Percentiles rank a stretch among this genome's conserved stretches.
Evolutionary conservation across 2,888 invertebrate species (phyloP).

Genomic region (Ichneumon xanthorius): DNA sequence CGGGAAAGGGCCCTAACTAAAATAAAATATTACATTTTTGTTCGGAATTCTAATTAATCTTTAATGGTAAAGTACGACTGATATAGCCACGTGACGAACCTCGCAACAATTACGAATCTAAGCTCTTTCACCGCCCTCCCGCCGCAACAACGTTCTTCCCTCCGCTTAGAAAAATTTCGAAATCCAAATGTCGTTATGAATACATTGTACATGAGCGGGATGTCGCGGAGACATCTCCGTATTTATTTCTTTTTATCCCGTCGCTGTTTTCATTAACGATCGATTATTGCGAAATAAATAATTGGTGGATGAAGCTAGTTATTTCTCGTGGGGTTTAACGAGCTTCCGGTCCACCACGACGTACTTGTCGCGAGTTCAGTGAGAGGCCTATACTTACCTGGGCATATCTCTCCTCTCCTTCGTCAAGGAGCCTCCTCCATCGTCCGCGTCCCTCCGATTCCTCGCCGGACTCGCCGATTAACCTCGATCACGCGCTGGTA

Average conservation of each 20-base stretch:
- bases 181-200: conserved; percentile 12
- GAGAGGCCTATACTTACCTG: conserved; percentile 82
- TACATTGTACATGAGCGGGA: conserved; percentile 7
- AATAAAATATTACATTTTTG: conserved; percentile 79
- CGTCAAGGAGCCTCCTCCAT: not conserved
- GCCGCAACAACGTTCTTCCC: not conserved
- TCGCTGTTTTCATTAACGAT: not conserved
- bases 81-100: conserved; percentile 72
- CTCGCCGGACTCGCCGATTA: not conserved
- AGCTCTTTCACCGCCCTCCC: conserved; percentile 17
- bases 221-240: not conserved
- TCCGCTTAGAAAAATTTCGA: conserved; percentile 10
- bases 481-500: not conserved
- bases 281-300: conserved; percentile 32
- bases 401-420: conserved; percentile 64
- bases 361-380: conserved; percentile 75
- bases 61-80: conserved; percentile 73
- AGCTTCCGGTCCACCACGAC: conserved; percentile 27
- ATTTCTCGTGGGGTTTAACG: conserved; percentile 50
- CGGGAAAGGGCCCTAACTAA: conserved; percentile 79
- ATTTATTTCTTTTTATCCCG: not conserved
- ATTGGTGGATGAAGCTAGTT: conserved; percentile 20
- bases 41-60: conserved; percentile 73
- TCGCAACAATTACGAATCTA: conserved; percentile 69
- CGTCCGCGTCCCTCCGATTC: not conserved